Conservation (phyloP, 2,888 invertebrate genomes). For the Dugesia japonica region DNA sequence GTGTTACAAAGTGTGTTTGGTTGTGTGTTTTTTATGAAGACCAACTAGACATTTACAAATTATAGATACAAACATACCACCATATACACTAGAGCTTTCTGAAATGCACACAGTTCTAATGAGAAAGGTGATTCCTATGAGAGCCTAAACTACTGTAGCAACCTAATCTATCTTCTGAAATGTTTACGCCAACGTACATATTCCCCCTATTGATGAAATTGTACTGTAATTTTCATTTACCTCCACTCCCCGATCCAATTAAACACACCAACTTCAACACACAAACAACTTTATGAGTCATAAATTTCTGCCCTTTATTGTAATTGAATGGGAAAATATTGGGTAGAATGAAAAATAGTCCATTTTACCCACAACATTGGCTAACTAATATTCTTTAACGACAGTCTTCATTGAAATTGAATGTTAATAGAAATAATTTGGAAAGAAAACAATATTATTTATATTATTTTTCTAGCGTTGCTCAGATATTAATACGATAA, state of each 20-base stretch:
- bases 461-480: neutral
- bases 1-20: neutral
- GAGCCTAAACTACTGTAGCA: neutral
- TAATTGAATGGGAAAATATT: neutral
- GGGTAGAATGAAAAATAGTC: neutral
- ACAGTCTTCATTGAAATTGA: neutral
- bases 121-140: neutral
- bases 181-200: neutral
- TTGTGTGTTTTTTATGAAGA: neutral
- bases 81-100: neutral
- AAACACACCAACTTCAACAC: neutral
- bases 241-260: neutral
- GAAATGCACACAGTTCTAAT: neutral
- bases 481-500: neutral
- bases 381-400: neutral
- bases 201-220: neutral
- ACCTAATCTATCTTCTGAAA: neutral
- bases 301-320: neutral
- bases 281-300: neutral
- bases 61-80: neutral
- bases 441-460: neutral
- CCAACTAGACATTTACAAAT: neutral
- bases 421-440: neutral
- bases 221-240: neutral
- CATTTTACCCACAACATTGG: neutral